Base-by-base conservation (phyloP, 2,113 vertebrate genomes). In the Oxygymnocypris stewartii region DNA sequence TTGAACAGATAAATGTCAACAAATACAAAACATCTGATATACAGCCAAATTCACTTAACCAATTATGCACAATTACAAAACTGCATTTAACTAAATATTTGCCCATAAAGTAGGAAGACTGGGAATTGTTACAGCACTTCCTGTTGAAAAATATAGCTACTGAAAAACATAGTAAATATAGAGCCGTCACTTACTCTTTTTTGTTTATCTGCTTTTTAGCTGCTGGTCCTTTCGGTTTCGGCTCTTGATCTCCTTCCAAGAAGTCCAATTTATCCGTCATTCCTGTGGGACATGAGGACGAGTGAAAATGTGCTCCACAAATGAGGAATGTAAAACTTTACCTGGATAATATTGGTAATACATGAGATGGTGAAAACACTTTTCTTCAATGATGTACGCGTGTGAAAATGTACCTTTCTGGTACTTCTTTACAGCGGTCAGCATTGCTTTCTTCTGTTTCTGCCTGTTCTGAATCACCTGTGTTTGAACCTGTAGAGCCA, bases 191-290 rank as follows among this genome's bases (percentile, higher is more conserved):
- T 87, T 79, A 95, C 95, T 88, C 89, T 84, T 93, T 94, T 51
- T 93, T 95, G 65, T 90, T 92, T 6, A 61, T 0, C 0, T 83
- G 85, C 74, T 92, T 91, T 77, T 94, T 95, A 10, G 20, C 85
- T 20, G 84, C 63, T 40, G 73, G 4, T 35, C 40, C 82, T 76
- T 71, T 89, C 92, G 94, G 93, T 91, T 93, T 95, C 88, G 57
- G 87, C 93, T 93, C 93, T 88, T 96, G 90, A 49, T 99, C 97
- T 83, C 96, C 97, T 40, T 99, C 98, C 44, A 99, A 93, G 91
- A 99, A 99, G 87, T 99, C 98, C 92, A 99, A 90, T 91, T 98
- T 99, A 93, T 99, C 98, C 0, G 96, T 95, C 92, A 99, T 97
- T 90, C 98, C 98, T 99, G 84, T 8, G 87, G 84, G 57, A 84